Base-by-base conservation (phyloP, 2,797 vertebrate species). In the Acanthopagrus latus region DNA sequence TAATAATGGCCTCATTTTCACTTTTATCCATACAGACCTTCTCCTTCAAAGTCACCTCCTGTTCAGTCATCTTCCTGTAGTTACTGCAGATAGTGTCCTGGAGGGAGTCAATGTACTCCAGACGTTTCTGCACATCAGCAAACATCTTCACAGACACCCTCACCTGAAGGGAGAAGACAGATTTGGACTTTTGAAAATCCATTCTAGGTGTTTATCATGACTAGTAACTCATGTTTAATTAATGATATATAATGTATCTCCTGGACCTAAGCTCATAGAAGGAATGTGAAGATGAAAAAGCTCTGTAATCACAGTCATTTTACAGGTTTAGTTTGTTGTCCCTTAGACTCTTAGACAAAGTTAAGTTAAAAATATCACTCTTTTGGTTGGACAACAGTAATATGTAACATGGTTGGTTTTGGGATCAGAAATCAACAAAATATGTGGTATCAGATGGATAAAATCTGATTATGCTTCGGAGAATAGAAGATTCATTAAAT, bases 61-160 rank as follows among this genome's bases (percentile, higher is more conserved):
- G 87, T 16, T 83, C 73, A 50, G 65, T 94, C 68, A 94, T 86
- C n/a, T 81, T 56, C 81, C 84, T 86, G 59, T 84, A 93, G 73
- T 90, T 87, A 33, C 23, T 82, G 74, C 86, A 78, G 51, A 96
- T 50, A 23, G 87, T 81, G 21, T 94, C 82, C 12, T 90, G 90
- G 25, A 97, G 95, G 18, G 93, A 93, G 16, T 77, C 91, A 46
- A 95, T 81, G 23, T 95, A 91, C 25, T 96, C 93, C 57, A 96
- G 21, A 25, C 65, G 89, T 51, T 90, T 82, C 71, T 95, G 92
- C 47, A 89, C 84, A 23, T 90, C 87, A 0, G 44, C 2, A 58
- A 91, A 86, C 68, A 71, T 88, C 18, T 90, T 91, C 52, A 78
- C 87, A 76, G 89, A 95, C 27, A 91, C 76, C 50, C 94, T 95